Conservation (phyloP, 2,113 vertebrate species). For the Lathamus discolor region DNA sequence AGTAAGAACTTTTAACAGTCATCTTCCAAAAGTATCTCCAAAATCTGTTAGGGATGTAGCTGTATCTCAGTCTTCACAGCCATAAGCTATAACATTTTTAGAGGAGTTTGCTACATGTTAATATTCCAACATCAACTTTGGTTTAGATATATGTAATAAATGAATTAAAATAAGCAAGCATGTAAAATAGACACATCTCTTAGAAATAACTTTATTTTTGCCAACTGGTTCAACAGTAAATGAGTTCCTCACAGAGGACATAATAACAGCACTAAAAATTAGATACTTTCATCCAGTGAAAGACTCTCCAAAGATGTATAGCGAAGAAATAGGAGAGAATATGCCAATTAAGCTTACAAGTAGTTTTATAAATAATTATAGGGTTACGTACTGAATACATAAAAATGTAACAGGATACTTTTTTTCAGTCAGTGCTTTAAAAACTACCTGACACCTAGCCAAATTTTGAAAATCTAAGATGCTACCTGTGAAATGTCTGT, state of each 20-base stretch:
- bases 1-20: background rate
- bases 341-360: conserved; percentile 26
- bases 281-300: background rate
- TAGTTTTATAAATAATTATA: background rate
- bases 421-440: background rate
- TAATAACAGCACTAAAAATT: background rate
- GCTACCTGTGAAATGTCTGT: background rate
- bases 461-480: background rate
- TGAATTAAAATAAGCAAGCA: background rate
- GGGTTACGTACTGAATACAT: background rate
- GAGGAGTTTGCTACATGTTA: background rate
- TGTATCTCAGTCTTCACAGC: background rate
- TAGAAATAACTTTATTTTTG: background rate
- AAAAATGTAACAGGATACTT: background rate
- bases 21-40: background rate
- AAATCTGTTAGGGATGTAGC: background rate
- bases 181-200: background rate
- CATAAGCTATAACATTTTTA: background rate
- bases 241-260: background rate
- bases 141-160: background rate
- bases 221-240: background rate
- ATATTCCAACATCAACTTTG: background rate
- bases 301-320: background rate
- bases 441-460: background rate
- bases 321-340: background rate